Percentiles rank a stretch among this genome's conserved stretches.
phyloP scores from a whole-genome alignment of 2,797 vertebrate species.

The Philypnodon macrostomus region DNA sequence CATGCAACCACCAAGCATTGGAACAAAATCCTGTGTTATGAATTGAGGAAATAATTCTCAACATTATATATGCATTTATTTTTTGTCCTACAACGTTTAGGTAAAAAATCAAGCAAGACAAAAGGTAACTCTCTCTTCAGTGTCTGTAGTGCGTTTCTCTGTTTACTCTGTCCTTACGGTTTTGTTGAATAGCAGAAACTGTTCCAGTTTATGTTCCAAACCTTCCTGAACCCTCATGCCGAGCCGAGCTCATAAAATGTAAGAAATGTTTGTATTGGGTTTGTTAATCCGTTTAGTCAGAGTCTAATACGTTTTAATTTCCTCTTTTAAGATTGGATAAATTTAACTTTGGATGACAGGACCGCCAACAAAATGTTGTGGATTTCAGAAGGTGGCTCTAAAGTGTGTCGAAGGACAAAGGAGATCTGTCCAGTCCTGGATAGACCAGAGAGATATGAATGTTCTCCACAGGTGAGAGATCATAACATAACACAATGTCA shows the following conservation, averaged over 20 bases:
- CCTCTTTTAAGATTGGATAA: conserved; percentile 42
- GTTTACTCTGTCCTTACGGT: neutral
- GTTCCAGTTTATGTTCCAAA: conserved; percentile 35
- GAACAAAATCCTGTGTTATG: no score
- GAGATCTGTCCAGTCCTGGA: conserved; percentile 67
- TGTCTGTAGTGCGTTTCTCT: neutral
- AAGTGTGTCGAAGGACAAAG: conserved; percentile 51
- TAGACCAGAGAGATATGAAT: conserved; percentile 62
- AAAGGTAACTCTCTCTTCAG: conserved; percentile 24
- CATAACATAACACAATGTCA: neutral
- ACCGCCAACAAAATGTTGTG: conserved; percentile 68
- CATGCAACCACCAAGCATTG: neutral
- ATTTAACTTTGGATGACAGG: conserved; percentile 60
- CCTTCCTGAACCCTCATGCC: conserved; percentile 52
- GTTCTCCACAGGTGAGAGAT: conserved; percentile 56
- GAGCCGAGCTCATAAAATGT: conserved; percentile 60
- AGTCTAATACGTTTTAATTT: no score
- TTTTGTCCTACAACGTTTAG: conserved; percentile 19
- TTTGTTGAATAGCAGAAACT: conserved; percentile 29
- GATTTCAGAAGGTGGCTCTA: conserved; percentile 49
- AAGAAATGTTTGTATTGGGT: conserved; percentile 4
- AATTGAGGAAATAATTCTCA: no score
- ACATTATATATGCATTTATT: conserved; percentile 1
- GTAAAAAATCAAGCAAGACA: conserved; percentile 34
- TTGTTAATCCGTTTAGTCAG: no score